Evolutionary conservation across 2,113 vertebrate species (phyloP).

Genomic region (Atrichornis clamosus): DNA sequence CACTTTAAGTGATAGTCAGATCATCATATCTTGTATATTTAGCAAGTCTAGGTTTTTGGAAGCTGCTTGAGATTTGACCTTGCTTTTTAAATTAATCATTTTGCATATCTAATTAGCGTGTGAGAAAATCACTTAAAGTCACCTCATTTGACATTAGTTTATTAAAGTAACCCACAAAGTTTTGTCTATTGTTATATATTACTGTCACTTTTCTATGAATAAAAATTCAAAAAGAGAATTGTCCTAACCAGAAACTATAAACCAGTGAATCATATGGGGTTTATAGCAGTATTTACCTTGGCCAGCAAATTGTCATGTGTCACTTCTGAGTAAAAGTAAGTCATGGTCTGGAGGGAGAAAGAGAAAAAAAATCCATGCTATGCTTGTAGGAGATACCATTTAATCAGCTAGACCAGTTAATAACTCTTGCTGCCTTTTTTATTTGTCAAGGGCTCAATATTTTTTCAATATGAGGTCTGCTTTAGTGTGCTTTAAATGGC

Average conservation of each 20-base stretch:
- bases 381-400: constrained; percentile 56
- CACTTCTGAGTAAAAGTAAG: constrained; percentile 23
- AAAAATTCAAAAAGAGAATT: background rate
- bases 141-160: constrained; percentile 17
- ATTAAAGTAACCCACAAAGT: background rate
- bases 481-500: constrained; percentile 74
- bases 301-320: background rate
- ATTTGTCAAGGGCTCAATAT: constrained; percentile 79
- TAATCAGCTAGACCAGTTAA: constrained; percentile 73
- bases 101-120: constrained; percentile 52
- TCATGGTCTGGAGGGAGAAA: background rate
- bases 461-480: constrained; percentile 77
- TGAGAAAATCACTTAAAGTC: constrained; percentile 26
- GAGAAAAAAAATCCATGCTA: constrained; percentile 5
- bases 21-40: constrained; percentile 35
- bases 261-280: background rate
- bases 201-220: background rate
- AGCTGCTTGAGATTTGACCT: constrained; percentile 50
- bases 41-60: constrained; percentile 40
- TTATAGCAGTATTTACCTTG: constrained; percentile 23
- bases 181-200: constrained; percentile 14
- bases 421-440: constrained; percentile 68
- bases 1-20: constrained; percentile 11
- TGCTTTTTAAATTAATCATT: constrained; percentile 60
- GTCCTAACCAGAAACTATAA: background rate